A percentile compares a stretch with the other conserved stretches of the same genome.
Conservation (phyloP, 2,888 invertebrate genomes). For the Limnephilus auricula region DNA sequence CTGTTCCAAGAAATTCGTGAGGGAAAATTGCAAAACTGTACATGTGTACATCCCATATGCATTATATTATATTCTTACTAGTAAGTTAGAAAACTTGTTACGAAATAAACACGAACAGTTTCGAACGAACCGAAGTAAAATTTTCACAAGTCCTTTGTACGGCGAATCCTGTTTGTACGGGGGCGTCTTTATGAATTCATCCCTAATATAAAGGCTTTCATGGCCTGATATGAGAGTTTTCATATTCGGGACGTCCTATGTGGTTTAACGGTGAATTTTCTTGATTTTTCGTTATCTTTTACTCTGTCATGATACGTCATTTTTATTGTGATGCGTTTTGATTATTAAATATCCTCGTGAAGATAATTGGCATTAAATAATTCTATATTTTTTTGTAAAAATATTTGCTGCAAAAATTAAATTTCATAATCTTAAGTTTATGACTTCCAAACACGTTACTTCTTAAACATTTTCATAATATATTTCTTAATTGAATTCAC, state of each 20-base stretch:
- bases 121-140: conserved; percentile 31
- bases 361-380: neutral
- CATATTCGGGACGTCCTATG: conserved; percentile 51
- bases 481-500: too few species aligned
- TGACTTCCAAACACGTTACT: too few species aligned
- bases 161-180: conserved; percentile 55
- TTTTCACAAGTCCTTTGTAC: conserved; percentile 16
- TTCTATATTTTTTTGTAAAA: neutral
- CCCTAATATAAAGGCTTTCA: conserved; percentile 60
- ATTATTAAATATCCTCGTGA: neutral
- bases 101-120: conserved; percentile 41
- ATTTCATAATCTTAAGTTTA: too few species aligned
- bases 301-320: neutral
- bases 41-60: too few species aligned
- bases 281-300: neutral
- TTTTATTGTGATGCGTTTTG: neutral
- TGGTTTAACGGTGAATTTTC: conserved; percentile 26
- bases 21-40: too few species aligned
- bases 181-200: conserved; percentile 58
- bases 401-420: too few species aligned
- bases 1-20: too few species aligned
- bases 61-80: neutral
- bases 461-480: too few species aligned
- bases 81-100: neutral
- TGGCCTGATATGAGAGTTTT: conserved; percentile 59